Base-by-base conservation (phyloP, 2,113 vertebrate genomes). In the Galbula dea region DNA sequence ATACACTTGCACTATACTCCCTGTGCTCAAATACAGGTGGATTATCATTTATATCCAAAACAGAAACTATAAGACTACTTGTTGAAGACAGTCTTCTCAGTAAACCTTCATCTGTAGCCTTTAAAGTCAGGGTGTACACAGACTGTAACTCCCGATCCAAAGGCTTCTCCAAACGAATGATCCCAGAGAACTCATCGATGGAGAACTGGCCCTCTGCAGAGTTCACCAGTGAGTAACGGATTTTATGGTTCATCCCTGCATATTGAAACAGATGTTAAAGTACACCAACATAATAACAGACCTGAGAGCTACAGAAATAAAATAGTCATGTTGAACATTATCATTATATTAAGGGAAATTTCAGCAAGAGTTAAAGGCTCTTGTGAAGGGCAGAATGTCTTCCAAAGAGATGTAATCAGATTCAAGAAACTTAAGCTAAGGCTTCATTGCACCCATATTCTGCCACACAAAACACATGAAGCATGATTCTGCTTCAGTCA, bases 41-140 rank as follows among this genome's bases (percentile, higher is more conserved):
- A 65, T 99, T 99, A 96, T 99, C 99, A 79, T 99, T 99, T 96
- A 99, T 99, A 95, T 99, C 99, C 95, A 99, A 94, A 82, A 99
- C 98, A 3, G 99, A 99, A 74, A 99, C 95, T 15, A 98, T 69
- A 30, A 99, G 98, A 19, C 94, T 98, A 83, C 98, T 97, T 12
- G 97, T 81, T 6, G 98, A 97, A 26, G 98, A 98, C 16, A 99
- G 95, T 16, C 97, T 98, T 71, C 97, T 97, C 1, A 98, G 98
- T 67, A 98, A 96, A 58, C 99, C 99, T 39, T 98, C 98, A 97
- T 99, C 99, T 5, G 96, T 97, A 41, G 98, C 99, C 24, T 97
- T 98, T 43, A 98, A 96, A 75, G 90, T 98, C 24, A 99, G 97
- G 20, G 97, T 97, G 72, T 99, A 99, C 3, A 98, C 95, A 2